Evolutionary conservation across 2,888 invertebrate genomes (phyloP).

Genomic region (Aphidoletes aphidimyza): DNA sequence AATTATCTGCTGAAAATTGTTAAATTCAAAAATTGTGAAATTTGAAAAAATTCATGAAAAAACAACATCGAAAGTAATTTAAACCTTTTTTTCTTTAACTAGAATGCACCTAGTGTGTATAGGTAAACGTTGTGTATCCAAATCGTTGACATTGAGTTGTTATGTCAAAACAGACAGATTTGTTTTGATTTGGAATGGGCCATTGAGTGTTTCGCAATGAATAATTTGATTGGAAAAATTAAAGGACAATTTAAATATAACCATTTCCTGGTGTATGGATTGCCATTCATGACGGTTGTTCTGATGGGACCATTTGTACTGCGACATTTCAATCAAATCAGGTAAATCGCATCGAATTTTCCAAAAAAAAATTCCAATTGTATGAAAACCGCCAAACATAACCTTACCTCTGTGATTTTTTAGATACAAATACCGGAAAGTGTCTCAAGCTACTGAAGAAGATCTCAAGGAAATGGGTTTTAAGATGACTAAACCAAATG

Average conservation of each 20-base stretch:
- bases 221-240: not conserved
- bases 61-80: too few relatives aligned
- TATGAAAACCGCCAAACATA: conserved; percentile 8
- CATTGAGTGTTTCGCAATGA: not conserved
- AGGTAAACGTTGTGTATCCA: not conserved
- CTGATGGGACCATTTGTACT: conserved; percentile 83
- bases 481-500: conserved; percentile 70
- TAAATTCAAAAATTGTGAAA: too few relatives aligned
- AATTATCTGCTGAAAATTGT: too few relatives aligned
- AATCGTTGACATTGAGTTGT: not conserved
- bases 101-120: too few relatives aligned
- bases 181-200: too few relatives aligned
- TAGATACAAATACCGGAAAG: conserved; percentile 69
- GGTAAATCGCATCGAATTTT: conserved; percentile 67
- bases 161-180: conserved; percentile 30
- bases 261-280: conserved; percentile 67
- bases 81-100: not conserved
- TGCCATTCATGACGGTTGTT: conserved; percentile 79
- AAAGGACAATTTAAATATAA: not conserved
- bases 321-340: conserved; percentile 77
- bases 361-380: conserved; percentile 56
- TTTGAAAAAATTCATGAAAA: too few relatives aligned
- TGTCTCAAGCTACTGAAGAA: conserved; percentile 71
- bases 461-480: conserved; percentile 77
- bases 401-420: conserved; percentile 22